phyloP scores from a whole-genome alignment of 2,113 vertebrate species.

The Larimichthys polyactis region DNA sequence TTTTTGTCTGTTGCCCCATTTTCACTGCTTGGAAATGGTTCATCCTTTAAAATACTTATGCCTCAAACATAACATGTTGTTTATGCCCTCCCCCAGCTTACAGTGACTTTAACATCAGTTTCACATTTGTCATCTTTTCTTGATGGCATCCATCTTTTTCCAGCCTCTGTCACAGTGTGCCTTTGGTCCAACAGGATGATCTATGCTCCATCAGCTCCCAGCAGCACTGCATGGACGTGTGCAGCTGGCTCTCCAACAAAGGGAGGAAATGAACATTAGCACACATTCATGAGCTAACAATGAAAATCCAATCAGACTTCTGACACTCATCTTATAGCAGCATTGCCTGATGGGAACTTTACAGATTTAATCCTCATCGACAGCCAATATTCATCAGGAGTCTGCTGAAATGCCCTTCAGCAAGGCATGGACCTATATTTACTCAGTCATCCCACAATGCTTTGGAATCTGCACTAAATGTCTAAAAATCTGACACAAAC shows the following conservation, averaged over 20 bases:
- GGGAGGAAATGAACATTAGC: conserved; percentile 26
- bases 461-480: not conserved
- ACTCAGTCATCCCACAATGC: not conserved
- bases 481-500: not conserved
- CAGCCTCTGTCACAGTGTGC: conserved; percentile 26
- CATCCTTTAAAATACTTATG: not conserved
- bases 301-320: conserved; percentile 42
- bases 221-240: conserved; percentile 37
- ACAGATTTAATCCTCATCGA: conserved; percentile 2
- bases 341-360: conserved; percentile 11
- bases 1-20: not conserved
- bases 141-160: no score
- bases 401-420: conserved; percentile 7
- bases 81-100: not conserved
- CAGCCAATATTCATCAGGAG: conserved; percentile 24
- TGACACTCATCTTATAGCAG: conserved; percentile 24
- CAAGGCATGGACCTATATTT: not conserved
- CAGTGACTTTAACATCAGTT: not conserved
- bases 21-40: not conserved
- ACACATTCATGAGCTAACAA: conserved; percentile 42
- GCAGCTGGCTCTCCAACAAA: conserved; percentile 22
- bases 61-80: not conserved
- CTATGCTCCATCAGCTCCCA: conserved; percentile 55
- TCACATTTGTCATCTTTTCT: not conserved
- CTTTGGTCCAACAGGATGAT: conserved; percentile 49